These are phyloP conservation scores for Cybosia mesomella DNA, from an alignment of 2,888 invertebrate species.

Conservation along the genomic window DNA sequence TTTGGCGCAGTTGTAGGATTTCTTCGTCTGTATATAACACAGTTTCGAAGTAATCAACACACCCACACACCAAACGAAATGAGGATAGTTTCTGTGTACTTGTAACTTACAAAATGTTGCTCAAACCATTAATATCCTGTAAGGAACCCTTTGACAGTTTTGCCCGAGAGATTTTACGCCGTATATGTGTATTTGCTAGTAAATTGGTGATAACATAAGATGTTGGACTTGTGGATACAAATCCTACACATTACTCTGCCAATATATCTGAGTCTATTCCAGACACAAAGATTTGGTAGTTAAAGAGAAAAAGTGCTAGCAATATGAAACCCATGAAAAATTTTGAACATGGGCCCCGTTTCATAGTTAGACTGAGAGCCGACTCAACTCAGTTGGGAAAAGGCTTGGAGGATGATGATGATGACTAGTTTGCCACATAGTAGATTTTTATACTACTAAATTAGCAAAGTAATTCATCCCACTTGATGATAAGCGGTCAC, in stretches of 20 bases:
- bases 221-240: no score
- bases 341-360: no score
- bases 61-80: background rate
- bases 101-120: constrained; percentile 17
- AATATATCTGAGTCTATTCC: background rate
- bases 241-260: no score
- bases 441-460: no score
- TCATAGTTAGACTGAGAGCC: no score
- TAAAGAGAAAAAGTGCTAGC: background rate
- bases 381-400: no score
- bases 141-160: background rate
- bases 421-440: no score
- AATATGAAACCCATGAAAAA: no score
- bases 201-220: background rate
- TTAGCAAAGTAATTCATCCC: no score
- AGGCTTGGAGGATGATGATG: no score
- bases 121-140: background rate
- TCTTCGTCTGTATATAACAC: background rate
- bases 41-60: constrained; percentile 19
- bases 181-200: background rate
- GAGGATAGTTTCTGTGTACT: constrained; percentile 3
- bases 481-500: no score
- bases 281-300: background rate
- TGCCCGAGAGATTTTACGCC: background rate
- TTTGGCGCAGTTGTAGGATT: background rate